Conservation (phyloP, 2,113 vertebrate species). For the Dryoscopus gambensis region DNA sequence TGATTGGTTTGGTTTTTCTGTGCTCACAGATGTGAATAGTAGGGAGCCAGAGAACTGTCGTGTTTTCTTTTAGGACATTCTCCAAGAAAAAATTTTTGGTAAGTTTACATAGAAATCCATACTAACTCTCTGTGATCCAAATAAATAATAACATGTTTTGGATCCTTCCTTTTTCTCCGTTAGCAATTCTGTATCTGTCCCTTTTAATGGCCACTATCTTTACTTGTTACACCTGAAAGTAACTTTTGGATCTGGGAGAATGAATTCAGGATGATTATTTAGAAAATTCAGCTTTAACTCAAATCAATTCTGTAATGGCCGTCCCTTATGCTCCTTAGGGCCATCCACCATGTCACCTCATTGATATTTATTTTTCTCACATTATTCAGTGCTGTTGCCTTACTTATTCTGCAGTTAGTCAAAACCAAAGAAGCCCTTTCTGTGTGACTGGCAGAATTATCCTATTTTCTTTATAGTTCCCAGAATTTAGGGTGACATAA, state of each 20-base stretch:
- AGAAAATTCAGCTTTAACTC: neutral
- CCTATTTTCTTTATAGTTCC: neutral
- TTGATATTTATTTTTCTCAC: neutral
- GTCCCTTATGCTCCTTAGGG: neutral
- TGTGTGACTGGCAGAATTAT: neutral
- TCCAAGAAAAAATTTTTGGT: neutral
- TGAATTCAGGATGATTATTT: neutral
- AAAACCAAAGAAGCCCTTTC: neutral
- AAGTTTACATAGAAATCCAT: neutral
- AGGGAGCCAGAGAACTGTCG: neutral
- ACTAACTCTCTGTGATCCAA: neutral
- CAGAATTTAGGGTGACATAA: neutral
- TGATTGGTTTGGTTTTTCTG: neutral
- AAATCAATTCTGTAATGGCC: neutral
- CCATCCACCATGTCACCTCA: neutral
- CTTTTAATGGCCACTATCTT: neutral
- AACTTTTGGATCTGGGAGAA: neutral
- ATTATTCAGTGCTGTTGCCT: neutral
- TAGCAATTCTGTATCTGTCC: neutral
- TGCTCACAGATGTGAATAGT: neutral
- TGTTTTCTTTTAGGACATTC: neutral
- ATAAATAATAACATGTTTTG: neutral
- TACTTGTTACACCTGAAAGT: neutral
- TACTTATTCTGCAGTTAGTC: neutral
- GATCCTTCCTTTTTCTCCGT: neutral